These are phyloP conservation scores for Denticeps clupeoides DNA, from an alignment of 2,797 vertebrate genomes.

Conservation along the genomic window DNA sequence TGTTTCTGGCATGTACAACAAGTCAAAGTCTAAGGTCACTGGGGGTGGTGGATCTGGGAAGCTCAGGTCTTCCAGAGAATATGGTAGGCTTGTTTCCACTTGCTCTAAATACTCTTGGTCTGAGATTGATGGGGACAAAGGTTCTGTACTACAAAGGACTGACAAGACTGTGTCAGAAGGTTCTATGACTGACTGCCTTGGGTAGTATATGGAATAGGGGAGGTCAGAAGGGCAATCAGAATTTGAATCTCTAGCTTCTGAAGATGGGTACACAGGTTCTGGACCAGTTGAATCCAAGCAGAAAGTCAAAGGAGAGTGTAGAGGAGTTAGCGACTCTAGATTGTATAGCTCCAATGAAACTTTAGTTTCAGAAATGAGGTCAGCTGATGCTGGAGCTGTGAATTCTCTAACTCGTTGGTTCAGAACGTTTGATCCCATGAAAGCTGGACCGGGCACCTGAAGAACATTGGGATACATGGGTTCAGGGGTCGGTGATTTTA, in stretches of 20 bases:
- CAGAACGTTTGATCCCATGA: too few relatives aligned
- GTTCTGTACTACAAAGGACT: conserved; percentile 32
- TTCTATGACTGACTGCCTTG: conserved; percentile 35
- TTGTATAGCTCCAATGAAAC: neutral
- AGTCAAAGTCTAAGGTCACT: conserved; percentile 16
- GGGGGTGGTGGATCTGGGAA: conserved; percentile 31
- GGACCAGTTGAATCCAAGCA: conserved; percentile 20
- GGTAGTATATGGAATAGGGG: neutral
- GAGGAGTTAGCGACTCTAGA: neutral
- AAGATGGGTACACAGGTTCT: conserved; percentile 22
- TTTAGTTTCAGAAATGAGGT: neutral
- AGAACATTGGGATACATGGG: conserved; percentile 18
- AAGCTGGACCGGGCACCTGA: neutral
- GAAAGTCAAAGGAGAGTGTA: neutral
- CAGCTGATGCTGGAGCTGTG: too few relatives aligned
- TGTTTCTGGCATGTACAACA: conserved; percentile 17
- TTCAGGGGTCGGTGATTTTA: conserved; percentile 22
- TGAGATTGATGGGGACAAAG: conserved; percentile 23
- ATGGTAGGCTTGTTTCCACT: neutral
- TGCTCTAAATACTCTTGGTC: conserved; percentile 21
- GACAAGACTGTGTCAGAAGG: conserved; percentile 26
- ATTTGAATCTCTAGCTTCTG: conserved; percentile 32
- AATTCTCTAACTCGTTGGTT: too few relatives aligned
- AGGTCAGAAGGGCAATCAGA: conserved; percentile 39
- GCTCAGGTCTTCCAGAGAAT: conserved; percentile 10